Percentiles rank a stretch among this genome's conserved stretches.
Conservation (phyloP, 2,113 vertebrate genomes). For the Ciconia boyciana region DNA sequence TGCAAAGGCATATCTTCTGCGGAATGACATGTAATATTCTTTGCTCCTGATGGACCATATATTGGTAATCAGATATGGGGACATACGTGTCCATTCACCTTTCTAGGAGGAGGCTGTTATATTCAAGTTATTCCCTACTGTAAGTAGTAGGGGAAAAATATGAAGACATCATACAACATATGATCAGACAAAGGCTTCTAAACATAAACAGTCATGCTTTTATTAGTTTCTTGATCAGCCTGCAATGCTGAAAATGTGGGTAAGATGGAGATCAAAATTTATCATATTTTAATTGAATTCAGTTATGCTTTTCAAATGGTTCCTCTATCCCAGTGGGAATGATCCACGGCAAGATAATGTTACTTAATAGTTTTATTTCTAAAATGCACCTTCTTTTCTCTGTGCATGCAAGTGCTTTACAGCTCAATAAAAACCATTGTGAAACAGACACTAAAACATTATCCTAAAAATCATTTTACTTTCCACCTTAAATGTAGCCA, state of each 20-base stretch:
- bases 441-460: constrained; percentile 42
- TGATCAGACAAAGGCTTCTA: neutral
- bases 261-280: constrained; percentile 16
- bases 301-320: constrained; percentile 33
- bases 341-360: constrained; percentile 51
- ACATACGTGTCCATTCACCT: neutral
- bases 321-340: constrained; percentile 33
- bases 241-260: neutral
- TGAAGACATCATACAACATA: neutral
- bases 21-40: neutral
- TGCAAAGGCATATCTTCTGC: neutral
- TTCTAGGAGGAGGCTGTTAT: neutral
- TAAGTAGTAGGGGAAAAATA: neutral
- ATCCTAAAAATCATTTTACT: constrained; percentile 45
- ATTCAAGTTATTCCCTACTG: neutral
- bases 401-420: constrained; percentile 33
- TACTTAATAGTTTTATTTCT: constrained; percentile 62
- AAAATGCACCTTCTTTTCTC: constrained; percentile 42
- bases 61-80: neutral
- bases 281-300: constrained; percentile 38
- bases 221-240: neutral
- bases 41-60: neutral
- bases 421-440: constrained; percentile 59
- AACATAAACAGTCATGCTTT: neutral
- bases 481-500: constrained; percentile 23